Base-by-base conservation (phyloP, 2,888 invertebrate genomes). In the Galerucella pusilla region DNA sequence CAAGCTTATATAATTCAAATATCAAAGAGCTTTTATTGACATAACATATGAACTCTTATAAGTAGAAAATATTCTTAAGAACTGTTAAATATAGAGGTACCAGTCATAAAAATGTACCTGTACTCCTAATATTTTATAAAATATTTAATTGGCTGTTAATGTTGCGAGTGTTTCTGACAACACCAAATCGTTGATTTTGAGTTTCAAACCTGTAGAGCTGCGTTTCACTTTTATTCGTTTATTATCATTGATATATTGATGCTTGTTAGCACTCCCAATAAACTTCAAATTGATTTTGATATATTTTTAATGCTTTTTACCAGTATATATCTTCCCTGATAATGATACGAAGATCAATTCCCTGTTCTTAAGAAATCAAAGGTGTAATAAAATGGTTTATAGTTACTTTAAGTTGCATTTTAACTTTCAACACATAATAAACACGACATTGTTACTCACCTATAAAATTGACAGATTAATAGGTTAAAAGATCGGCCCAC, bases 201-300 rank as follows among this genome's bases (percentile, higher is more conserved):
- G 35, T 28, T 61, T 61, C n/a, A 61, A 35, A 35, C 61, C n/a
- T 35, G 28, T 35, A 61, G 61, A 61, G 61, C 28, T 61, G n/a
- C 61, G n/a, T 35, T 61, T 61, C 61, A 61, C 60, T 70, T 70
- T 70, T 70, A 70, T 70, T 70, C 61, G n/a, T 70, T 70, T 70
- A 70, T 70, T 70, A 70, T 70, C 70, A 64, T 49, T 46, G 69
- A 69, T 61, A 61, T 61, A 61, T 63, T 70, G 54, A 52, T 59
- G 1, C 59, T 59, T 68, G 68, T 68, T 35, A 68, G 57, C 68
- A 68, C 59, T 57, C 59, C 12, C 64, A 64, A 42, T 64, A 64
- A 57, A 57, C 16, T 57, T 20, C 61, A 61, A 61, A 35, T 35
- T 61, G 61, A 35, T 61, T 61, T 61, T 61, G 61, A 61, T 61